Evolutionary conservation across 2,113 vertebrate genomes (phyloP), one percentile per base, ranked within the genome.

Genomic region (Edolisoma coerulescens): DNA sequence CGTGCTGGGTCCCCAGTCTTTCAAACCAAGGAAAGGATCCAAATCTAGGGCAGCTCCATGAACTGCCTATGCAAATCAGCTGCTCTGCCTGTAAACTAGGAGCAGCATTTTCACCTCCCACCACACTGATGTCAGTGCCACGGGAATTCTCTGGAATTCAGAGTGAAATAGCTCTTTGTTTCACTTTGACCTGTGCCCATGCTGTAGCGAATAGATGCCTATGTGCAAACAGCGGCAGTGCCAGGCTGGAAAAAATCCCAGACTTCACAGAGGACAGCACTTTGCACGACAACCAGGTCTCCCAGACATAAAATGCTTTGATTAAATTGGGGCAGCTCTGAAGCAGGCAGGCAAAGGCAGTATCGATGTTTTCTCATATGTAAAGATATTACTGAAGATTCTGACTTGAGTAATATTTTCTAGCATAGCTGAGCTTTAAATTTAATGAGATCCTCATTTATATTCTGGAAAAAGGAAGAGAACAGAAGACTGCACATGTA

Each of bases 391-490:
- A 96, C 77, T 37, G 80, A 94, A 96, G 80, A 92, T 87, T 96
- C 70, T 87, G 92, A 94, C 54, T 96, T 95, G 54, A 75, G 91
- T 89, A 96, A 96, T 91, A 92, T 84, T 96, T 94, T 90, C 33
- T 45, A 92, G 80, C 93, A 83, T 11, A 90, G 50, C 47, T 87
- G 63, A 94, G 92, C 59, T 96, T 97, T 96, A 96, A 78, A 95
- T 90, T 97, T 97, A 97, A 98, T 96, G 95, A 96, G 93, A 95
- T 87, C 54, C 83, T 97, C 89, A 95, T 97, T 95, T 94, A 67
- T 85, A 92, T 94, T 92, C 71, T 93, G 45, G 60, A 49, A 57
- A 85, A 92, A 41, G 14, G 33, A 67, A 89, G 73, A 59, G 52
- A 90, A 76, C 44, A 86, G n/a, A 80, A 93, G 93, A 74, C 84